Conservation (phyloP, 2,797 vertebrate genomes). For the Acanthornis magna region DNA sequence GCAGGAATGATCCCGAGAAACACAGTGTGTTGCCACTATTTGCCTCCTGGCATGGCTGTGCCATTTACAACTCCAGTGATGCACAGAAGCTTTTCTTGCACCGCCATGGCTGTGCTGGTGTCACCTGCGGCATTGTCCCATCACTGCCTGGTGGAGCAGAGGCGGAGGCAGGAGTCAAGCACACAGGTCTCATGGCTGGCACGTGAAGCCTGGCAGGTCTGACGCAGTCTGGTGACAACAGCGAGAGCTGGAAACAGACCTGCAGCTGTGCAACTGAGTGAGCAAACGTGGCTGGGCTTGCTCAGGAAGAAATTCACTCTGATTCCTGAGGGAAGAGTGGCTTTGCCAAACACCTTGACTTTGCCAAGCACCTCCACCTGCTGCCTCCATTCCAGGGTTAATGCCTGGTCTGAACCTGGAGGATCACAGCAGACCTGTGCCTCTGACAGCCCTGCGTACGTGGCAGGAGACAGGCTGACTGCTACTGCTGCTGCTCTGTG, state of each 20-base stretch:
- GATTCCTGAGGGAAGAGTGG: neutral
- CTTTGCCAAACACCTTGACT: neutral
- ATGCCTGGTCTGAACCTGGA: neutral
- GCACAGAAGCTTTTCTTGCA: neutral
- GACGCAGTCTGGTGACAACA: neutral
- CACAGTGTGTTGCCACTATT: neutral
- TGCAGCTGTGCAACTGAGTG: neutral
- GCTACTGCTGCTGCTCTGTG: neutral
- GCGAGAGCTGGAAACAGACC: neutral
- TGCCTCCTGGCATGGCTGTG: neutral
- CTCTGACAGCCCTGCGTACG: neutral
- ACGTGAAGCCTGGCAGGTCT: neutral
- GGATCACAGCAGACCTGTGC: neutral
- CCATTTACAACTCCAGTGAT: neutral
- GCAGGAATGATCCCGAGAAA: neutral
- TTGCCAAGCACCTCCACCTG: neutral
- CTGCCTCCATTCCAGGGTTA: neutral
- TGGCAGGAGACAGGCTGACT: neutral
- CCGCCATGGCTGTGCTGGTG: neutral
- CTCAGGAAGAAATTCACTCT: neutral
- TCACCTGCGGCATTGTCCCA: neutral
- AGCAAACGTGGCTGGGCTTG: neutral
- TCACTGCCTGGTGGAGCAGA: neutral
- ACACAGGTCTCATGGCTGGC: neutral
- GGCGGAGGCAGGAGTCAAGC: neutral